A percentile compares a stretch with the other conserved stretches of the same genome.
These are phyloP conservation scores for Agriopis marginaria DNA, from an alignment of 2,888 invertebrate genomes.

Conservation along the genomic window DNA sequence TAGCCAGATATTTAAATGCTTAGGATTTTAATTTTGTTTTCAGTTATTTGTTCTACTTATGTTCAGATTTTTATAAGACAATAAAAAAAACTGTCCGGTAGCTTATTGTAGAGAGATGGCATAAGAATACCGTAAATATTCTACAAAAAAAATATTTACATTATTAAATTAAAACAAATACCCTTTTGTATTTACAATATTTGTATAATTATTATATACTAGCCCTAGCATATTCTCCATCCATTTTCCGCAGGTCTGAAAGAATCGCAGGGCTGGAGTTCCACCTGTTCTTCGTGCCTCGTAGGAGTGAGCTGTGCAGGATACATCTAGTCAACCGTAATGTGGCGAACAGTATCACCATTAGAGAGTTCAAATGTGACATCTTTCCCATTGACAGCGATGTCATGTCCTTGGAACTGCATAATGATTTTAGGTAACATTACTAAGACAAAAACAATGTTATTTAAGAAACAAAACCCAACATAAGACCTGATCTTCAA, in stretches of 20 bases:
- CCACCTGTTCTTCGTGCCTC: slow-evolving; percentile 95
- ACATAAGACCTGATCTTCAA: neutral
- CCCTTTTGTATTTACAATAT: too few species aligned
- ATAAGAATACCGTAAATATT: too few species aligned
- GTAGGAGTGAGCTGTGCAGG: slow-evolving; percentile 94
- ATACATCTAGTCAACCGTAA: slow-evolving; percentile 94
- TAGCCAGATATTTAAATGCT: too few species aligned
- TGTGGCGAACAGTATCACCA: slow-evolving; percentile 91
- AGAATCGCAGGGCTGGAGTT: slow-evolving; percentile 87
- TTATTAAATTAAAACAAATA: too few species aligned
- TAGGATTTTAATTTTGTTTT: too few species aligned
- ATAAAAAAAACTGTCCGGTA: too few species aligned
- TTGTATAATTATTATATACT: too few species aligned
- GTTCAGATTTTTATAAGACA: too few species aligned
- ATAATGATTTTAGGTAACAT: slow-evolving; percentile 90
- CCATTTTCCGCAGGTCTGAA: slow-evolving; percentile 12
- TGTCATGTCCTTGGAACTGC: slow-evolving; percentile 96
- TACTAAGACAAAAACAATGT: neutral
- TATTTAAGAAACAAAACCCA: neutral
- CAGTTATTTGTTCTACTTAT: too few species aligned
- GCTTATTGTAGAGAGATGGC: too few species aligned
- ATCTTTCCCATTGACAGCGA: slow-evolving; percentile 97
- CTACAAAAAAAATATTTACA: too few species aligned
- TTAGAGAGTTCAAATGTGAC: slow-evolving; percentile 95
- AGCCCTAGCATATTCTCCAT: neutral